Conservation (phyloP, 2,888 invertebrate species). For the Dioctria rufipes region DNA sequence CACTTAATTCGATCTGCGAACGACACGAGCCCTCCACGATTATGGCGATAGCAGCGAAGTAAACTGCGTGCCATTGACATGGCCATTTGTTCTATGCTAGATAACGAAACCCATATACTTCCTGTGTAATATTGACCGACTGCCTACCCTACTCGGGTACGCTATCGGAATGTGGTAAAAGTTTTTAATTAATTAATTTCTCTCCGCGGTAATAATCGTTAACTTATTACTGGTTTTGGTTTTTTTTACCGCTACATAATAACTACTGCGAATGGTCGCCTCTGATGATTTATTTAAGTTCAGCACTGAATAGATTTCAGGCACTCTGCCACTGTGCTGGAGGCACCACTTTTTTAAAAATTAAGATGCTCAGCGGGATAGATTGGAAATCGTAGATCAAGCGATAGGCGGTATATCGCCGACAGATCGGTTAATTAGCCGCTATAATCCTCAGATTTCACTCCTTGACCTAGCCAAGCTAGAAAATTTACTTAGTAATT, state of each 20-base stretch:
- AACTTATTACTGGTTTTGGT: not conserved
- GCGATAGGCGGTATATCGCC: not conserved
- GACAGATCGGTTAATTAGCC: slow-evolving; percentile 9
- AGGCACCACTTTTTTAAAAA: slow-evolving; percentile 19
- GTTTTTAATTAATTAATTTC: not conserved
- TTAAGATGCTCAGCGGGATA: slow-evolving; percentile 37
- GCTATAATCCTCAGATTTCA: not conserved
- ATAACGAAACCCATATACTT: no score
- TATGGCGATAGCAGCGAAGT: no score
- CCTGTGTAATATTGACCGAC: no score
- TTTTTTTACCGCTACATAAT: not conserved
- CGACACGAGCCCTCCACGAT: no score
- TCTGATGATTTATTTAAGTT: no score
- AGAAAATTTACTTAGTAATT: not conserved
- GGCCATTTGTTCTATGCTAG: no score
- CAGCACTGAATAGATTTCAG: not conserved
- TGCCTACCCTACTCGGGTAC: not conserved
- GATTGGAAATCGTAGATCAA: slow-evolving; percentile 1
- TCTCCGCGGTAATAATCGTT: not conserved
- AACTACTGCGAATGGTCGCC: not conserved
- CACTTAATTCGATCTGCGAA: no score
- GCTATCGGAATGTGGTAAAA: not conserved
- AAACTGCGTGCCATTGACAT: no score
- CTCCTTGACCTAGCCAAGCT: not conserved
- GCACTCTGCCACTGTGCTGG: not conserved